Percentiles rank a stretch among this genome's conserved stretches.
Conservation (phyloP, 2,797 vertebrate genomes). For the Fundulus diaphanus region DNA sequence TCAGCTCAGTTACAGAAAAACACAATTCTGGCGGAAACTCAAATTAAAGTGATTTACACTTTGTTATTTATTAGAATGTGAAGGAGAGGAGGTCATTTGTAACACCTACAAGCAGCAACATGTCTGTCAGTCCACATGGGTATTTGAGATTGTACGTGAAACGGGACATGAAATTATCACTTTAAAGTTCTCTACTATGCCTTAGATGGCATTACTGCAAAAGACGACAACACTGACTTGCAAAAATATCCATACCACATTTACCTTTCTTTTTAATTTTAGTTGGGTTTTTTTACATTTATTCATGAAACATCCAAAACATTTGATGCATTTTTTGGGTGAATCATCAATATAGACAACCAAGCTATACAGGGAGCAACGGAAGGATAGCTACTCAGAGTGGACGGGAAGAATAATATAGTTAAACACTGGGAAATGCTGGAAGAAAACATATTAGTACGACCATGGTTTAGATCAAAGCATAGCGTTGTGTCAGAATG, state of each 20-base stretch:
- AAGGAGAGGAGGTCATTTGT: background rate
- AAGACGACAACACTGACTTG: background rate
- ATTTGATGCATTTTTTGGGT: background rate
- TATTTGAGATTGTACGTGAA: background rate
- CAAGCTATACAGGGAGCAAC: too few relatives aligned
- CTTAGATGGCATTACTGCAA: background rate
- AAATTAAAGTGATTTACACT: background rate
- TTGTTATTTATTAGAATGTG: slow-evolving; percentile 1
- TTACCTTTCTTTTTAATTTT: background rate
- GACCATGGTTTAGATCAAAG: too few relatives aligned
- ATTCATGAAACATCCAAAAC: background rate
- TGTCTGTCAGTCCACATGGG: background rate
- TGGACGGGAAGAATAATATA: too few relatives aligned
- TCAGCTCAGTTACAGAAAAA: background rate
- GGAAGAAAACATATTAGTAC: too few relatives aligned
- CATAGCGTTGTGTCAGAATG: too few relatives aligned
- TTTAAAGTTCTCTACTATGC: background rate
- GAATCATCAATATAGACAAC: background rate
- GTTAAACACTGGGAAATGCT: too few relatives aligned
- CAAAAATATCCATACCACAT: background rate
- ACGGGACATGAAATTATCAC: slow-evolving; percentile 1
- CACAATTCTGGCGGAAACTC: background rate
- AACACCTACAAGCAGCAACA: background rate
- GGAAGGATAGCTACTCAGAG: too few relatives aligned
- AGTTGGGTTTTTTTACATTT: too few relatives aligned